These are phyloP conservation scores for Anastatus disparis DNA, from an alignment of 1,140 invertebrate genomes.

Conservation along the genomic window DNA sequence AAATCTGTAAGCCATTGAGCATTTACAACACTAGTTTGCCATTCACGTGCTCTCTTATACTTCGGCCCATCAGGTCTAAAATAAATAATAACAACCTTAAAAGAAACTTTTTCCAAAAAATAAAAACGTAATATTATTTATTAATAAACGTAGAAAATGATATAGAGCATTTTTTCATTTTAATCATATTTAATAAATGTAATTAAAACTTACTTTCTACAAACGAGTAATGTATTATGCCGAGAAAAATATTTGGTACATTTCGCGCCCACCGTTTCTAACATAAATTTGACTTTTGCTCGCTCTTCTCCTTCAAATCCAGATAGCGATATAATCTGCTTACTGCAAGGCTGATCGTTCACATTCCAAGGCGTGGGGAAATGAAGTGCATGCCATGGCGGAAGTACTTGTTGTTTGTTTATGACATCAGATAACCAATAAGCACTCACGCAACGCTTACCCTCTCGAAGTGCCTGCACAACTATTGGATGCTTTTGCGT, in stretches of 20 bases:
- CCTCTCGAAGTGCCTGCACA: conserved; percentile 76
- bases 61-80: conserved; percentile 85
- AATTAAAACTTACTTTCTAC: conserved; percentile 63
- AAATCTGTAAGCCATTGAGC: conserved; percentile 94
- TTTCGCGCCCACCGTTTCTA: conserved; percentile 87
- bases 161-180: neutral
- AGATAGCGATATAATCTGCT: conserved; percentile 82
- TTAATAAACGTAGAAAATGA: neutral
- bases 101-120: neutral
- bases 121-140: neutral
- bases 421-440: conserved; percentile 95
- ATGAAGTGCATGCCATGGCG: conserved; percentile 93
- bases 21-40: conserved; percentile 88
- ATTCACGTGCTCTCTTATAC: conserved; percentile 90
- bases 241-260: conserved; percentile 78
- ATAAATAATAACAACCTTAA: conserved; percentile 22
- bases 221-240: conserved; percentile 79
- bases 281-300: conserved; percentile 82
- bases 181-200: neutral
- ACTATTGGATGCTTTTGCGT: conserved; percentile 89
- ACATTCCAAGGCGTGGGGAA: conserved; percentile 83
- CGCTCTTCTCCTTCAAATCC: conserved; percentile 90
- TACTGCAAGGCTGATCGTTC: conserved; percentile 71
- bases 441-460: conserved; percentile 89
- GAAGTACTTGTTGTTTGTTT: conserved; percentile 82